Conservation (phyloP, 2,797 vertebrate genomes). For the Sebastes melanostomus region DNA sequence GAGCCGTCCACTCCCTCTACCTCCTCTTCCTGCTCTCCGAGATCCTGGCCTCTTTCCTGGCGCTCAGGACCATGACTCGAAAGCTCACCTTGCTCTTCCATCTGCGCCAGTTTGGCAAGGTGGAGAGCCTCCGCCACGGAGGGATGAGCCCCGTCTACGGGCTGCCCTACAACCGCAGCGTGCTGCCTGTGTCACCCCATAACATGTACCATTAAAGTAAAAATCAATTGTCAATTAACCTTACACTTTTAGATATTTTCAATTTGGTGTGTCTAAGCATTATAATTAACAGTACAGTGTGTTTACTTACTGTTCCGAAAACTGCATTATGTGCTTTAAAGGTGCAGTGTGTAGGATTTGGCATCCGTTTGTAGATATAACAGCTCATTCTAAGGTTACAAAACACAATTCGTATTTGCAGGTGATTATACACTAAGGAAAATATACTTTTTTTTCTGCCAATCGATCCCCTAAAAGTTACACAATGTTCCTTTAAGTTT, state of each 20-base stretch:
- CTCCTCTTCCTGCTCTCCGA: slow-evolving; percentile 82
- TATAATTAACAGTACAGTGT: not conserved
- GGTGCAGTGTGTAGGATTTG: too few species aligned
- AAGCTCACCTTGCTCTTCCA: slow-evolving; percentile 85
- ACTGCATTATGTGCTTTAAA: not conserved
- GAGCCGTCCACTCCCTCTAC: slow-evolving; percentile 80
- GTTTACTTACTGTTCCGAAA: not conserved
- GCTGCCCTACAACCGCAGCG: slow-evolving; percentile 60
- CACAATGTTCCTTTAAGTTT: not conserved
- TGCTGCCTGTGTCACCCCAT: slow-evolving; percentile 67
- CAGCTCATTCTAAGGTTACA: fast-evolving
- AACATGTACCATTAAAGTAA: slow-evolving; percentile 39
- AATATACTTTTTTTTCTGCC: not conserved
- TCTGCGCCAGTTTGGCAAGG: slow-evolving; percentile 77
- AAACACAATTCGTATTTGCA: too few species aligned
- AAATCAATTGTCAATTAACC: not conserved
- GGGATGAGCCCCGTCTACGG: slow-evolving; percentile 63
- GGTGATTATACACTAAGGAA: too few species aligned
- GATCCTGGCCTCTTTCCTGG: slow-evolving; percentile 79
- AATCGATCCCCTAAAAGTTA: not conserved
- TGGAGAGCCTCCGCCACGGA: slow-evolving; percentile 40
- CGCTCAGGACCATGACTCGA: slow-evolving; percentile 82
- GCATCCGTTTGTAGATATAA: fast-evolving
- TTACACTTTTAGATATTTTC: not conserved
- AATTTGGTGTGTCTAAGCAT: not conserved